Conservation (phyloP, 1,140 invertebrate species). For the Sminthurides bifidus region DNA sequence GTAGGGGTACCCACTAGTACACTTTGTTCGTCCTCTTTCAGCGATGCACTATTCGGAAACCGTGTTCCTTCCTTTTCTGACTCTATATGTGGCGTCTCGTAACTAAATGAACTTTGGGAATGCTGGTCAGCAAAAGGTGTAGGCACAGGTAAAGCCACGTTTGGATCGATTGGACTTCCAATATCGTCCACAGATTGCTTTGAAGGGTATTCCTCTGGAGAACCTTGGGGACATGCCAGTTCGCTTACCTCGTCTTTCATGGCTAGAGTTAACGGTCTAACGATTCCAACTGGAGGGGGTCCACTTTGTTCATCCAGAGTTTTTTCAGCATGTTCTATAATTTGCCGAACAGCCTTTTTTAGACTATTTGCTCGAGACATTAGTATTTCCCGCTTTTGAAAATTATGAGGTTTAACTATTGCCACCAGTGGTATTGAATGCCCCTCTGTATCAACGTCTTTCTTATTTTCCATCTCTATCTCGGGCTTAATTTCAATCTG, state of each 20-base stretch:
- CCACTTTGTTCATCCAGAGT: conserved; percentile 44
- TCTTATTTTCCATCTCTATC: too few species aligned
- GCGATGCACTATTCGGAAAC: conserved; percentile 2
- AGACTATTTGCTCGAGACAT: conserved; percentile 63
- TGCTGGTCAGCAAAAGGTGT: conserved; percentile 24
- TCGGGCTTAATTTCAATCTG: too few species aligned
- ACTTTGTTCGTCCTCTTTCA: background rate
- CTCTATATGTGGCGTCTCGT: too few species aligned
- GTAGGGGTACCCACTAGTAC: too few species aligned
- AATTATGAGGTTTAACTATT: conserved; percentile 8
- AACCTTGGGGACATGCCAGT: conserved; percentile 1
- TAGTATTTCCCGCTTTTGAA: conserved; percentile 39
- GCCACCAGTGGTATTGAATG: background rate
- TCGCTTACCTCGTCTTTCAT: background rate
- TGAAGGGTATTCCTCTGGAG: background rate
- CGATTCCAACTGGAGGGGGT: conserved; percentile 18
- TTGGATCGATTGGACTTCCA: conserved; percentile 23
- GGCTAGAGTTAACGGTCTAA: conserved; percentile 23
- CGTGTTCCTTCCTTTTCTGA: background rate
- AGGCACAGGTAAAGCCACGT: conserved; percentile 30
- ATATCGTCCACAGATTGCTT: conserved; percentile 1
- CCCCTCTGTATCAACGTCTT: too few species aligned
- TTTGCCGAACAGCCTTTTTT: conserved; percentile 69
- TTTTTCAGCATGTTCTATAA: conserved; percentile 68
- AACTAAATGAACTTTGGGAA: background rate